These are phyloP conservation scores for Galemys pyrenaicus DNA, from an alignment of 2,113 vertebrate species.

Conservation along the genomic window DNA sequence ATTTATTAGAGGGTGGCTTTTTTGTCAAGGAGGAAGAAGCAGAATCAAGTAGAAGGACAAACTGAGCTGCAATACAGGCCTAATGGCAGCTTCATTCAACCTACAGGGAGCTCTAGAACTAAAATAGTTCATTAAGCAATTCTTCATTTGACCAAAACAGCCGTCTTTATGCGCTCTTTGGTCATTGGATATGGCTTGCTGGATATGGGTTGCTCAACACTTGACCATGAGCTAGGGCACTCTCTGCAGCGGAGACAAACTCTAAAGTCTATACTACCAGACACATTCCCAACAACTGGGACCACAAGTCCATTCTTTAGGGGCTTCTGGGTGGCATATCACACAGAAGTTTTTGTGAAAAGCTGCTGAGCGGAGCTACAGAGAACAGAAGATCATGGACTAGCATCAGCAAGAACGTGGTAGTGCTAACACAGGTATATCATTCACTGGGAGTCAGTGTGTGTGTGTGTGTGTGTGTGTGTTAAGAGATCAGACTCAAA, in stretches of 20 bases:
- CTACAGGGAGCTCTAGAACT: not conserved
- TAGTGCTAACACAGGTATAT: not conserved
- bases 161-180: not conserved
- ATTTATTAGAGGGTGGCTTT: not conserved
- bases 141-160: not conserved
- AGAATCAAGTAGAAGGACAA: not conserved
- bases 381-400: not conserved
- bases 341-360: not conserved
- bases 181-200: not conserved
- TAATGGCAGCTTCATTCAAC: not conserved
- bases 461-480: not conserved
- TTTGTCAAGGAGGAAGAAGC: not conserved
- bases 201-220: not conserved
- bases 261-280: not conserved
- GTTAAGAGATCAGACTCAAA: not conserved
- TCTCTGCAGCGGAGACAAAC: not conserved
- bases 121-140: not conserved
- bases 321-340: not conserved
- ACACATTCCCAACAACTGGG: not conserved
- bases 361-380: not conserved
- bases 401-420: not conserved
- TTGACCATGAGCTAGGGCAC: not conserved
- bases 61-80: not conserved
- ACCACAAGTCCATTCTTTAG: not conserved
- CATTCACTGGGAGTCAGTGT: not conserved